Evolutionary conservation across 2,797 vertebrate genomes (phyloP), one percentile per base, ranked within the genome.

Genomic region (Lutjanus campechanus): DNA sequence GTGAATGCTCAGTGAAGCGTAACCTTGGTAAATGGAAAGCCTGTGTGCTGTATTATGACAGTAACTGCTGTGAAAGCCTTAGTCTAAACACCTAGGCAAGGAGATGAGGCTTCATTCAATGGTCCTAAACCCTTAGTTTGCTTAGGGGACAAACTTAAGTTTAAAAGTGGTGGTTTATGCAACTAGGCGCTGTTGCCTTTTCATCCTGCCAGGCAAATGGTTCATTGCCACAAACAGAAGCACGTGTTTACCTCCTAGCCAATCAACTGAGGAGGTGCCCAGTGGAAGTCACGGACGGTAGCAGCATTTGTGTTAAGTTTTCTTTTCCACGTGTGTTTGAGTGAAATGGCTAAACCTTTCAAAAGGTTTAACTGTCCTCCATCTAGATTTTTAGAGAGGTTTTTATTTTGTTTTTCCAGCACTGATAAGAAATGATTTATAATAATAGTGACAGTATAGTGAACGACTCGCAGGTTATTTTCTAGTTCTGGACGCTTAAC

Each of bases 281-380:
- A 74, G 88, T 85, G 85, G 58, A 87, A 74, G 77, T 49, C 63
- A 43, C 5, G 19, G 65, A 84, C 85, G 55, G 29, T 60, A 68
- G 89, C 86, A 75, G 67, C 9, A 25, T 63, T 76, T 73, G 67
- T 70, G 75, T 90, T 82, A 58, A 40, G 80, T 89, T 88, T 85
- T 79, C 83, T 86, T 90, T 88, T 93, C 89, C 86, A 63, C 1
- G 91, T 92, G 94, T 65, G 93, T 95, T 94, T 90, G 93, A 95
- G 86, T 89, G 91, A 94, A 93, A 94, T 93, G 93, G 93, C 85
- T 59, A 13, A 85, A 76, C 83, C 86, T 81, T 22, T 76, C 66
- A 53, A 58, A 36, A 85, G 69, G 81, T 87, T 46, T 55, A 53
- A 73, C 72, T 54, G 50, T 91, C 85, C 81, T 92, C 77, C 67